Percentiles rank a stretch among this genome's conserved stretches.
These are phyloP conservation scores for Heliconius erato DNA, from an alignment of 2,888 invertebrate species.

Conservation along the genomic window DNA sequence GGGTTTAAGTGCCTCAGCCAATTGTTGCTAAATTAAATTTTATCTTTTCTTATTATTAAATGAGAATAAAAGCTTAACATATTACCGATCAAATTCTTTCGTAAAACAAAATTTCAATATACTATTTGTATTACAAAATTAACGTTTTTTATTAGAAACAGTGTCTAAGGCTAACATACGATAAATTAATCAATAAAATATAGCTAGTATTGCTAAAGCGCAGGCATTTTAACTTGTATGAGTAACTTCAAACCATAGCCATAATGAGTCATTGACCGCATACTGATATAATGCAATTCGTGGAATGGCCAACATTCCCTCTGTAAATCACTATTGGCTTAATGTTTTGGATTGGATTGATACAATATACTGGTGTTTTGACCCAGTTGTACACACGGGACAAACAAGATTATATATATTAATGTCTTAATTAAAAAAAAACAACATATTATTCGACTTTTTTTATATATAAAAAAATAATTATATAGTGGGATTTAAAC, in stretches of 20 bases:
- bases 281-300: constrained; percentile 53
- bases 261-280: constrained; percentile 65
- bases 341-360: not conserved
- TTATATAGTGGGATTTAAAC: too few species aligned
- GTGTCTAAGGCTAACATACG: not conserved
- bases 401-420: too few species aligned
- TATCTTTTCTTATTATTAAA: too few species aligned
- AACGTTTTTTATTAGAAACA: not conserved
- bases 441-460: too few species aligned
- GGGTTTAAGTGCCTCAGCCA: too few species aligned
- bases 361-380: not conserved
- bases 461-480: too few species aligned
- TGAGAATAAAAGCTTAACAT: not conserved
- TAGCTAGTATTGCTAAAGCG: constrained; percentile 30
- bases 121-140: too few species aligned
- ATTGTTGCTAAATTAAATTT: too few species aligned
- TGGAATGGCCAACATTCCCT: constrained; percentile 45
- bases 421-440: too few species aligned
- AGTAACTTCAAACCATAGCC: constrained; percentile 61
- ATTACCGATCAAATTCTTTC: not conserved
- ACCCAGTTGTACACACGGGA: too few species aligned
- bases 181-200: constrained; percentile 6
- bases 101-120: too few species aligned
- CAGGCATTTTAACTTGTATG: constrained; percentile 54
- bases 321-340: constrained; percentile 33